Conservation (phyloP, 2,888 invertebrate species). For the Magallana nippona region DNA sequence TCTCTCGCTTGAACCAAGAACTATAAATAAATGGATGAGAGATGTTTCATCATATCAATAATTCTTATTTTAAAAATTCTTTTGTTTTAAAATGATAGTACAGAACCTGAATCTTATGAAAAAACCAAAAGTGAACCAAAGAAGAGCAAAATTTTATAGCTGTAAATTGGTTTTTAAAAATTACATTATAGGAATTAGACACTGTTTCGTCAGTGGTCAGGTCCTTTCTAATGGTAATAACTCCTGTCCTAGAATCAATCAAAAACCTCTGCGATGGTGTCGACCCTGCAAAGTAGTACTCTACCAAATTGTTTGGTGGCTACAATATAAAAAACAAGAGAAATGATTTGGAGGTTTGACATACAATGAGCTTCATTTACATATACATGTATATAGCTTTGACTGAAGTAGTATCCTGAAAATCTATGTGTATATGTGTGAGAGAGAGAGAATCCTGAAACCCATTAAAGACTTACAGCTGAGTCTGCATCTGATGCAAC, state of each 20-base stretch:
- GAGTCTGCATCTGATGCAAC: constrained; percentile 66
- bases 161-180: neutral
- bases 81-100: no score
- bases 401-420: no score
- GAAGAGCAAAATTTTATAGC: neutral
- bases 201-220: constrained; percentile 45
- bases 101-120: neutral
- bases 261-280: constrained; percentile 50
- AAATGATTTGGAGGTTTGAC: neutral
- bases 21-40: constrained; percentile 45
- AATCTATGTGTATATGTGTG: no score
- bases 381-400: no score
- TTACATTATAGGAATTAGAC: constrained; percentile 1
- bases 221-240: constrained; percentile 52
- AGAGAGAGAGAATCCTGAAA: no score
- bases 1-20: constrained; percentile 60
- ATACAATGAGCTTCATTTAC: no score
- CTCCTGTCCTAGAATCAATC: constrained; percentile 54
- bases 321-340: constrained; percentile 45
- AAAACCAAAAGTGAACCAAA: neutral
- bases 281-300: constrained; percentile 50
- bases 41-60: neutral
- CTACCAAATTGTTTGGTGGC: constrained; percentile 60
- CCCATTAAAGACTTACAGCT: constrained; percentile 55
- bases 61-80: no score